phyloP scores from a whole-genome alignment of 2,797 vertebrate genomes.

The Margarornis squamiger region DNA sequence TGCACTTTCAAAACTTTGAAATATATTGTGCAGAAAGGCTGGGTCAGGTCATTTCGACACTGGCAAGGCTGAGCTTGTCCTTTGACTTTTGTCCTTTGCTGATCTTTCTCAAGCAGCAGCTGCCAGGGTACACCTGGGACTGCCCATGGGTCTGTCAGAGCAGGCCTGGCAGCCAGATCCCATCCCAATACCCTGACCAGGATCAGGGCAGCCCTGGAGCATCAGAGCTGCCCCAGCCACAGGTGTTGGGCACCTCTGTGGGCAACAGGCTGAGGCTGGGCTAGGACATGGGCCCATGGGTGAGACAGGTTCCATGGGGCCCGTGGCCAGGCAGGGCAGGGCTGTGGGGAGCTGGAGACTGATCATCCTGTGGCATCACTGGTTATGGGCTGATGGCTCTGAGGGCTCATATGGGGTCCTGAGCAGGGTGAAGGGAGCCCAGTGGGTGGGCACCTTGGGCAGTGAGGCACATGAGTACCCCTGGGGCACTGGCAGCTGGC shows the following conservation, averaged over 20 bases:
- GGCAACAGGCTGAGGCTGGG: not conserved
- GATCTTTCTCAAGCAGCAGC: not conserved
- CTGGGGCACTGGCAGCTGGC: not conserved
- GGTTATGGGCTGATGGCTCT: not conserved
- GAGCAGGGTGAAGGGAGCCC: accelerated
- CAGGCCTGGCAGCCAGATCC: not conserved
- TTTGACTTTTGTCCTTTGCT: not conserved
- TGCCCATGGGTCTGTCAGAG: accelerated
- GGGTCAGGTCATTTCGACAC: accelerated
- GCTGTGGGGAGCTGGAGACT: not conserved
- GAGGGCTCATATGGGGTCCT: not conserved
- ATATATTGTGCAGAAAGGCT: not conserved
- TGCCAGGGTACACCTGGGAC: not conserved
- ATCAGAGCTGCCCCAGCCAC: accelerated
- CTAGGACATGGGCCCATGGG: not conserved
- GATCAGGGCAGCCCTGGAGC: accelerated
- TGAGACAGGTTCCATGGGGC: accelerated
- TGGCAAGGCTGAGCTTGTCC: not conserved
- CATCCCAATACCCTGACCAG: accelerated
- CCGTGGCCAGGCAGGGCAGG: accelerated
- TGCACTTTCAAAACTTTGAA: not conserved
- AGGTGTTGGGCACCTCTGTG: accelerated
- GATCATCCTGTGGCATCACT: not conserved
- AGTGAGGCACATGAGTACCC: not conserved
- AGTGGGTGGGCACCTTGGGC: accelerated